These are phyloP conservation scores for Cirrhinus molitorella DNA, from an alignment of 2,797 vertebrate species.

Conservation along the genomic window DNA sequence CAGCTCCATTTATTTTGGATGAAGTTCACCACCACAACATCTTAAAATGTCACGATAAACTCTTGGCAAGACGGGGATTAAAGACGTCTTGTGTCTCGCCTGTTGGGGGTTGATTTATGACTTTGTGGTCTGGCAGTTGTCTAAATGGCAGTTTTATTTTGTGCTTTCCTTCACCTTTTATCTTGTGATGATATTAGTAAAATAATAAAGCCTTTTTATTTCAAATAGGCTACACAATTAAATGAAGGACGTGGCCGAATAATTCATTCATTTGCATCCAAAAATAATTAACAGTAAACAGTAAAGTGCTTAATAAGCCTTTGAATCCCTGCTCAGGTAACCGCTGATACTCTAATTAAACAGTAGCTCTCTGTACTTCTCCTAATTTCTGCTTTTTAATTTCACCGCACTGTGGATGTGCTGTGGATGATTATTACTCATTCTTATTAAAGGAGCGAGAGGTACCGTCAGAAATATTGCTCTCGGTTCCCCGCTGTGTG, in stretches of 20 bases:
- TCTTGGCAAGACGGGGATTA: constrained; percentile 20
- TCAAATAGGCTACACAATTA: constrained; percentile 2
- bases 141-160: background rate
- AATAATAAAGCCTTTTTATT: constrained; percentile 8
- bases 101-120: constrained; percentile 45
- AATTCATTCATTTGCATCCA: constrained; percentile 8
- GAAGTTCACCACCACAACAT: constrained; percentile 47
- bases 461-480: constrained; percentile 15
- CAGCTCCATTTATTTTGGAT: constrained; percentile 60
- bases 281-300: background rate
- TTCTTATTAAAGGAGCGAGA: constrained; percentile 30
- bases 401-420: constrained; percentile 18
- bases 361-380: constrained; percentile 9
- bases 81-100: constrained; percentile 15
- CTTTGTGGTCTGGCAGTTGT: constrained; percentile 23
- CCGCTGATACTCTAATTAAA: constrained; percentile 26
- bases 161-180: background rate
- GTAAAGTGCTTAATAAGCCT: background rate
- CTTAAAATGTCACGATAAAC: constrained; percentile 48
- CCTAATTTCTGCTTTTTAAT: constrained; percentile 15
- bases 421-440: constrained; percentile 16
- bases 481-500: constrained; percentile 12
- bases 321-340: constrained; percentile 21
- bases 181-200: background rate
- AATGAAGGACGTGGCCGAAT: background rate